phyloP scores from a whole-genome alignment of 2,113 vertebrate genomes.

The Cariama cristata region DNA sequence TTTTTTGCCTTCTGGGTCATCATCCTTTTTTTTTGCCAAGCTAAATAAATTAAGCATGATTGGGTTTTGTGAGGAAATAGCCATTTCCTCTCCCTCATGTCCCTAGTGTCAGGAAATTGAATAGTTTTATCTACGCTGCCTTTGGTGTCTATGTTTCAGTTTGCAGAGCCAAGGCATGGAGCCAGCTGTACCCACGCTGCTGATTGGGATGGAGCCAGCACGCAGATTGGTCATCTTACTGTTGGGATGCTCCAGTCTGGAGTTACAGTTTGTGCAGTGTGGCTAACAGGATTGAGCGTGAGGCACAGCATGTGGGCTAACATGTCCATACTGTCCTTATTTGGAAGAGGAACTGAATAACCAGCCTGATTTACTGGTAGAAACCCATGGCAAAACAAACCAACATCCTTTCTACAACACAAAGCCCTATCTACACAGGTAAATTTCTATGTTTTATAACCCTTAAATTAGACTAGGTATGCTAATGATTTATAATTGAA shows the following conservation, averaged over 20 bases:
- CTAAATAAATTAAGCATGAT: neutral
- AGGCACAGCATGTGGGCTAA: neutral
- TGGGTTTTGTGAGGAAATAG: neutral
- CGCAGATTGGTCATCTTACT: neutral
- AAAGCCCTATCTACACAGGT: neutral
- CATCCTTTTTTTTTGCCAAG: neutral
- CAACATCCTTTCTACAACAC: neutral
- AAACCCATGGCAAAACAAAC: neutral
- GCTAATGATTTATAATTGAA: neutral
- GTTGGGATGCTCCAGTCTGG: neutral
- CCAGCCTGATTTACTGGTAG: neutral
- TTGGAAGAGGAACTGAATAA: neutral
- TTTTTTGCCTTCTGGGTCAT: neutral
- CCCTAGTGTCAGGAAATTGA: neutral
- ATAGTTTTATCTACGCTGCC: rapidly evolving
- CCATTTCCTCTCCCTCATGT: neutral
- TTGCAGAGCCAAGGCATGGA: neutral
- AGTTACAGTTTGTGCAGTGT: neutral
- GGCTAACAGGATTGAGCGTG: neutral
- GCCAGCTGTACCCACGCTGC: neutral
- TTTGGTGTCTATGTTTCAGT: neutral
- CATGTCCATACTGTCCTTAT: neutral
- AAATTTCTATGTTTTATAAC: neutral
- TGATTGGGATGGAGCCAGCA: neutral
- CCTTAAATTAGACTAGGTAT: neutral